Base-by-base conservation (phyloP, 2,888 invertebrate genomes). In the Drosophila melanosoma region DNA sequence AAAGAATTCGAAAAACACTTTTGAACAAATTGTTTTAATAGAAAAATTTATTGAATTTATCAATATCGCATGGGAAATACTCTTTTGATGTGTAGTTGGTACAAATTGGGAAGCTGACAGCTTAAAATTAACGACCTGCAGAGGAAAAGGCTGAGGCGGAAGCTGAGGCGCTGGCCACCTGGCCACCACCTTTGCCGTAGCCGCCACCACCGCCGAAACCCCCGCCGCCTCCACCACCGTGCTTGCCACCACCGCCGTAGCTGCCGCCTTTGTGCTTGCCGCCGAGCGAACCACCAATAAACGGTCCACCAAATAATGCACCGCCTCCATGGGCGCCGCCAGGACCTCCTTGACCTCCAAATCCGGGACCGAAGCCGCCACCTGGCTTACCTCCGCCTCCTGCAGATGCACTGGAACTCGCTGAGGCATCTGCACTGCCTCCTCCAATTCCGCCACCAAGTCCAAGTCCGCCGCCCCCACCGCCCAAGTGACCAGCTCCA, bases 81-180 rank as follows among this genome's bases (percentile, higher is more conserved):
- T 78, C 76, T 71, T 65, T 70, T 20, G 51, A 61, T 57, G 38
- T 23, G 23, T 2, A 32, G 36, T 63, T 60, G 38, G 35, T 20
- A 12, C 36, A 54, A 53, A 59, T 48, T 20, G 48, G 7, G 20
- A 40, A 42, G 20, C 26, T 61, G 40, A 35, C 11, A 23, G n/a
- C 32, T 48, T 70, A 59, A 45, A 51, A 40, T 57, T 81, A 59
- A 74, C 78, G 53, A 26, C 75, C 70, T 3, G 64, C 35, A 6
- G 70, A 40, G 10, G 77, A 36, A 11, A 72, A 20, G 12, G 78
- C 57, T 45, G 74, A 49, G 4, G 83, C 70, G 3, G 76, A 48
- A 10, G 83, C 76, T 33, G 81, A 76, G 10, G 87, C 60, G 42
- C 70, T 73, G 35, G 83, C 74, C n/a, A n/a, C n/a, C n/a, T n/a